A percentile compares a stretch with the other conserved stretches of the same genome.
Evolutionary conservation across 1,140 invertebrate species (phyloP).

Genomic region (Steinernema khuongi): DNA sequence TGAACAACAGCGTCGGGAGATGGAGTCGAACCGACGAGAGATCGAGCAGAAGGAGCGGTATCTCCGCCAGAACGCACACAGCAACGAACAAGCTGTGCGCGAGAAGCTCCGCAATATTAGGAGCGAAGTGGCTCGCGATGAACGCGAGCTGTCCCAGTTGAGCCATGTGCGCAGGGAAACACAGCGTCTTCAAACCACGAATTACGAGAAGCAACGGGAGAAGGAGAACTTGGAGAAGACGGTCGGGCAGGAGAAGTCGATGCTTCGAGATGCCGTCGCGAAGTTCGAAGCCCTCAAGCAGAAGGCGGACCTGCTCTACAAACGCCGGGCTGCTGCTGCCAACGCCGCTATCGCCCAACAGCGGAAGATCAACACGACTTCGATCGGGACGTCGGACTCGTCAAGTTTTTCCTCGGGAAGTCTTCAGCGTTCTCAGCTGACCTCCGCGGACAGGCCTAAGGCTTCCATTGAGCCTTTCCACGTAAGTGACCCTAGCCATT

Average conservation of each 20-base stretch:
- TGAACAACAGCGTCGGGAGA: constrained; percentile 7
- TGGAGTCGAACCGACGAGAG: constrained; percentile 10
- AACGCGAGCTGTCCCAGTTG: background rate
- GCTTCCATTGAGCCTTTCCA: background rate
- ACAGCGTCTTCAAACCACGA: background rate
- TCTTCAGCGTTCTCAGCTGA: background rate
- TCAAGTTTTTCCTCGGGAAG: background rate
- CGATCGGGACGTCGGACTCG: background rate
- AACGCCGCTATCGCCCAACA: constrained; percentile 2
- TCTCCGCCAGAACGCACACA: background rate
- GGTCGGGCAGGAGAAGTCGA: background rate
- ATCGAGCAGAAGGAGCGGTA: background rate
- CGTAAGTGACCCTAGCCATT: no score
- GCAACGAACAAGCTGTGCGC: background rate
- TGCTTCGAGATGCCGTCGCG: background rate
- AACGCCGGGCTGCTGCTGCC: background rate
- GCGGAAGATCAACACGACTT: background rate
- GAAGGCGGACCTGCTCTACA: background rate
- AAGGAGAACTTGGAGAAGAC: background rate
- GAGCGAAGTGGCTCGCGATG: background rate
- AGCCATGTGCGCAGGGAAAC: background rate
- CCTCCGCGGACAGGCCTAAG: background rate
- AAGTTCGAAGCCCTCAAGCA: constrained; percentile 1
- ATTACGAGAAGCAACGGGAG: background rate
- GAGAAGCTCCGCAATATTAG: background rate